These are phyloP conservation scores for Pheosia gnoma DNA, from an alignment of 2,888 invertebrate genomes.

Conservation along the genomic window DNA sequence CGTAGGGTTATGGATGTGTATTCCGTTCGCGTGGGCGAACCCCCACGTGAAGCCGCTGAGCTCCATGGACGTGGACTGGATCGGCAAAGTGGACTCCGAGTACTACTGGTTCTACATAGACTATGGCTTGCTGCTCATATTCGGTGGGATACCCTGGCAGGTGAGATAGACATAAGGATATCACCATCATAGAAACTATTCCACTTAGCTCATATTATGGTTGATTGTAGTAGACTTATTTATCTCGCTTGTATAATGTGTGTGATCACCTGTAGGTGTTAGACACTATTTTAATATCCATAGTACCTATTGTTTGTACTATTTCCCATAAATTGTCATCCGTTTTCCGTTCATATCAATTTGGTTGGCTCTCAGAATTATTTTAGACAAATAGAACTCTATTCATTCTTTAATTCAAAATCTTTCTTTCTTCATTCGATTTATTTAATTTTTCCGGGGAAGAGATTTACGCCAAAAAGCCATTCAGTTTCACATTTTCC, in stretches of 20 bases:
- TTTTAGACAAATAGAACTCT: not conserved
- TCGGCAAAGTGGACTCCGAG: conserved; percentile 89
- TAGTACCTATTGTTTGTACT: no score
- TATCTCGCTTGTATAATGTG: no score
- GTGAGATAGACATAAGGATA: conserved; percentile 58
- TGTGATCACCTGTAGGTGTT: no score
- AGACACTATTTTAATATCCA: no score
- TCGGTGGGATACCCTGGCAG: conserved; percentile 99
- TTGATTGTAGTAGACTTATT: no score
- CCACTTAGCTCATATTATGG: no score
- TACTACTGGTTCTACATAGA: conserved; percentile 94
- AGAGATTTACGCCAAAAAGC: not conserved
- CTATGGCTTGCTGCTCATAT: conserved; percentile 93
- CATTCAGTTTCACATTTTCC: not conserved
- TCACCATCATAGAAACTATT: no score
- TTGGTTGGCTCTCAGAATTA: not conserved
- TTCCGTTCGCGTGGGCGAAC: conserved; percentile 97
- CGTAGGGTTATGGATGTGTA: conserved; percentile 97
- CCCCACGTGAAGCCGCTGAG: conserved; percentile 92
- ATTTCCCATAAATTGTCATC: no score
- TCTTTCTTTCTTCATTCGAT: no score
- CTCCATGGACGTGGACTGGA: conserved; percentile 94
- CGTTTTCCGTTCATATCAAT: no score
- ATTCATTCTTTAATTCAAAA: no score
- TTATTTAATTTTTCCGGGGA: no score